Evolutionary conservation across 2,113 vertebrate species (phyloP).

Genomic region (Hyla sarda): DNA sequence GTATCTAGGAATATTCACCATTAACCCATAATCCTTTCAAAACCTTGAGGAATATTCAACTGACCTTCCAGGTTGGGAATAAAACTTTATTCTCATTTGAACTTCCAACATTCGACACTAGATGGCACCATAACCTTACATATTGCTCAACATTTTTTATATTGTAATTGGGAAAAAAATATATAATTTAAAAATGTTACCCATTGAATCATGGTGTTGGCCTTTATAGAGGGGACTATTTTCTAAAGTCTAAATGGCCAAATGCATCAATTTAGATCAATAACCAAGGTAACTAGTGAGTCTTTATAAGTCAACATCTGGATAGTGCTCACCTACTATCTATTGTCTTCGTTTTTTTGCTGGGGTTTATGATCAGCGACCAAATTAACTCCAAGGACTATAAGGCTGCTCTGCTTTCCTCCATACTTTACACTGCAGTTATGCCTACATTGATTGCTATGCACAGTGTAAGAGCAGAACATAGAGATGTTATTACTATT

Average conservation of each 20-base stretch:
- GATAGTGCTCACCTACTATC: neutral
- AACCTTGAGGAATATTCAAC: too few relatives aligned
- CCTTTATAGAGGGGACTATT: neutral
- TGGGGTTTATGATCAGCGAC: neutral
- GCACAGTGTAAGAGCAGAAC: too few relatives aligned
- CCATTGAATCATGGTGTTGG: neutral
- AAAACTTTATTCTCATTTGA: too few relatives aligned
- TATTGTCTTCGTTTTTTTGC: neutral
- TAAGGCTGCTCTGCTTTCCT: neutral
- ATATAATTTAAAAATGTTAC: neutral
- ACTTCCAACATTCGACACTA: neutral
- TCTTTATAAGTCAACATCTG: too few relatives aligned
- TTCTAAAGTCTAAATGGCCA: neutral
- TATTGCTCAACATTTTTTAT: neutral
- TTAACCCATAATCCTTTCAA: too few relatives aligned
- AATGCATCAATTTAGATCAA: neutral
- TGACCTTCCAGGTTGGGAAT: too few relatives aligned
- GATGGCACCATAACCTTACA: constrained; percentile 1
- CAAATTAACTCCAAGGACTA: neutral
- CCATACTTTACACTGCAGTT: neutral
- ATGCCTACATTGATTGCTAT: neutral
- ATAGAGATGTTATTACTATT: too few relatives aligned
- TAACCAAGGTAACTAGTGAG: neutral
- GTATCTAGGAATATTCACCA: too few relatives aligned
- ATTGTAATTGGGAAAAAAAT: too few relatives aligned